Base-by-base conservation (phyloP, 2,113 vertebrate genomes). In the Eptatretus burgeri region DNA sequence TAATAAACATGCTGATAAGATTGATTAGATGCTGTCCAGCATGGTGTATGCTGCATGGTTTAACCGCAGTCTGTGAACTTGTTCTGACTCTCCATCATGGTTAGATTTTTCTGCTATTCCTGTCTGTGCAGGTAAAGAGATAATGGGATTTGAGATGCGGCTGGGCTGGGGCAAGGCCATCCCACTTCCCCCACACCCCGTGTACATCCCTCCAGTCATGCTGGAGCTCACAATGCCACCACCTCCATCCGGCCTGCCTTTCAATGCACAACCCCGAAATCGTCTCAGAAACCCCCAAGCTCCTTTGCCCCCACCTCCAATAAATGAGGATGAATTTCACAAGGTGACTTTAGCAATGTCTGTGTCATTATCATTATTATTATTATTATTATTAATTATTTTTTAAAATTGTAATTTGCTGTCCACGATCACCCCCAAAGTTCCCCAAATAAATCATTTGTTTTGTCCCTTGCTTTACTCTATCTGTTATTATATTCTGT, bases 61-160 rank as follows among this genome's bases (percentile, higher is more conserved):
- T 3, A 41, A 41, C 27, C 27, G 27, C 27, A 5, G 27, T 41
- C 27, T 41, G 7, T 41, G 27, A 41, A 41, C 27, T 41, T 41
- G 27, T 41, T n/a, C n/a, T n/a, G n/a, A n/a, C 27, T 41, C 27
- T 41, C 27, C 27, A 41, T 3, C 27, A 41, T 7, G 27, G 27
- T 41, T 41, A 41, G 27, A 41, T 41, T 41, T 41, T 41, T 41
- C 27, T 41, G 27, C 27, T 41, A 5, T 41, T 41, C 3, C 27
- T 41, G 27, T 41, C 62, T 66, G 70, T 70, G 5, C 69, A 98
- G 91, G 85, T 73, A 98, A 98, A 78, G 86, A 85, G 81, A 89
- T 98, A 62, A 96, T 98, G 91, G 87, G 87, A 62, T 98, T 95
- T 80, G 91, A 96, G 77, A 98, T 96, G 91, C 95, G 94, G 76